Evolutionary conservation across 2,113 vertebrate genomes (phyloP), one percentile per base, ranked within the genome.

Genomic region (Bos indicus): DNA sequence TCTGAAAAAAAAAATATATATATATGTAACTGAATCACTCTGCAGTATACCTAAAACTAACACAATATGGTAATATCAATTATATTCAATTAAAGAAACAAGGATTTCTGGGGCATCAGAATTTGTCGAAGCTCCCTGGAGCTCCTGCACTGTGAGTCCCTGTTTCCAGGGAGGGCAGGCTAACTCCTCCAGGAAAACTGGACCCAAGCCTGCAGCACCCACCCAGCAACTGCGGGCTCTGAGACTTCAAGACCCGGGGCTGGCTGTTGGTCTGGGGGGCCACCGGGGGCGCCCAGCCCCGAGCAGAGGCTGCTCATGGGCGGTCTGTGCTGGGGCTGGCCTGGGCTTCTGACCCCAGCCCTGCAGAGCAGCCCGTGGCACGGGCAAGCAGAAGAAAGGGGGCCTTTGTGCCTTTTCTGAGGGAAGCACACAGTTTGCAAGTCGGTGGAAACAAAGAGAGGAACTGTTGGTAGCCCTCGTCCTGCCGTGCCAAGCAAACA

Each of bases 361-460:
- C 59, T 51, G 28, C 86, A 43, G 56, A 78, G 11, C 19, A 14
- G 12, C 87, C 40, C 13, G 30, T 23, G 36, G 78, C 2, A 8
- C 25, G 0, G 91, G 52, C 3, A 0, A 78, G 82, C 84, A 0
- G n/a, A 90, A 96, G 96, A 96, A 96, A 97, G 80, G 33, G 48
- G 60, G 74, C 17, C 71, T 97, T 97, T 96, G 71, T 93, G 91
- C 59, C 54, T 52, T n/a, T 77, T n/a, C 67, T 64, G n/a, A 78
- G 60, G 21, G 56, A 92, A 67, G 57, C 26, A 30, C 59, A 40
- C 71, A 88, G 51, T 97, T 52, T 83, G 40, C 85, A 77, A 91
- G 93, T 83, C 91, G 3, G 30, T 7, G 52, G 94, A 89, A 87
- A 97, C 98, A 98, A 97, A 97, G 92, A 91, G 88, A 91, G 67